A percentile compares a stretch with the other conserved stretches of the same genome.
phyloP scores from a whole-genome alignment of 2,113 vertebrate species.

The Galemys pyrenaicus region DNA sequence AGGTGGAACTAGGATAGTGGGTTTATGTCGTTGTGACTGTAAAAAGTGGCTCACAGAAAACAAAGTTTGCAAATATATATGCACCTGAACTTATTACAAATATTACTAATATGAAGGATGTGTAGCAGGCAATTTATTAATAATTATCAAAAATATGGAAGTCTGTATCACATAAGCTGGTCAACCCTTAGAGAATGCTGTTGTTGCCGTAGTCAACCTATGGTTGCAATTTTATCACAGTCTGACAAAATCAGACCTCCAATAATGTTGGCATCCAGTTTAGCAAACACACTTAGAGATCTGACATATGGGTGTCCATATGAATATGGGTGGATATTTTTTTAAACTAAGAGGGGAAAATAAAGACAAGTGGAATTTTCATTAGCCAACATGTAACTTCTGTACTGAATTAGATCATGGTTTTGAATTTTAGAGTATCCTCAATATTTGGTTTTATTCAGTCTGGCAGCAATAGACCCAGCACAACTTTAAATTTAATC shows the following conservation, averaged over 20 bases:
- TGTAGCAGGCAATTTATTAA: neutral
- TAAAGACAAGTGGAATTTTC: neutral
- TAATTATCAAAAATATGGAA: neutral
- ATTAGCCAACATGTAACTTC: neutral
- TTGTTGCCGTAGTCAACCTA: neutral
- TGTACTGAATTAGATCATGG: neutral
- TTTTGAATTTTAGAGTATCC: neutral
- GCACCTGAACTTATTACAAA: neutral
- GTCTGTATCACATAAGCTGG: neutral
- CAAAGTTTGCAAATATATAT: neutral
- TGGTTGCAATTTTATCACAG: neutral
- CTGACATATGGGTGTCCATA: neutral
- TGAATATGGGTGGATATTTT: neutral
- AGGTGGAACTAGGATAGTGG: neutral
- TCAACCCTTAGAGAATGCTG: neutral
- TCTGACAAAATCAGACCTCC: neutral
- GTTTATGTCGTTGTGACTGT: neutral
- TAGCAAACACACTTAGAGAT: neutral
- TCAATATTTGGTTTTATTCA: neutral
- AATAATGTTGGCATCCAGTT: neutral
- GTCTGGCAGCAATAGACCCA: neutral
- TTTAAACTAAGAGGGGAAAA: neutral
- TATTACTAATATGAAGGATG: neutral
- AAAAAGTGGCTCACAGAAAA: neutral
- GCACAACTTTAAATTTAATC: neutral